Evolutionary conservation across 2,113 vertebrate species (phyloP).

Genomic region (Ramphastos sulfuratus): DNA sequence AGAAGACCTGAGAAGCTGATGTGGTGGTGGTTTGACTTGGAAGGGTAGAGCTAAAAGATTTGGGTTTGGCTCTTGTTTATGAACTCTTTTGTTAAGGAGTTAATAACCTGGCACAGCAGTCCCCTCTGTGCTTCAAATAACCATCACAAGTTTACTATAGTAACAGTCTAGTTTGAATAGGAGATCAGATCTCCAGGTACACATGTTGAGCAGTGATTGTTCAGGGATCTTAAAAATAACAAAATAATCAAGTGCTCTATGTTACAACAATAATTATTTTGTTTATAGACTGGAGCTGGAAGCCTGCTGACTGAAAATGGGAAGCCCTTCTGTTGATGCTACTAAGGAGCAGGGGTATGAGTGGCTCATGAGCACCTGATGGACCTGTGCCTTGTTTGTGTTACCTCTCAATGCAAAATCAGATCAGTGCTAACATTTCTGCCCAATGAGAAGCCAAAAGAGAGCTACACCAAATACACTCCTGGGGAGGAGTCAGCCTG

Average conservation of each 20-base stretch:
- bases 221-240: neutral
- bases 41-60: neutral
- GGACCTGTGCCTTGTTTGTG: neutral
- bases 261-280: neutral
- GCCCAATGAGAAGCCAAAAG: neutral
- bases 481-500: neutral
- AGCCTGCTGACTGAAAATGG: neutral
- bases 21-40: neutral
- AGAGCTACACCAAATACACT: neutral
- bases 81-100: neutral
- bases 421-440: neutral
- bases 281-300: neutral
- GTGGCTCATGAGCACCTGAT: neutral
- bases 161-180: neutral
- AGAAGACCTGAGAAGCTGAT: neutral
- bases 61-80: neutral
- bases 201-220: neutral
- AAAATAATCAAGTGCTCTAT: neutral
- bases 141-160: neutral
- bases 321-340: neutral
- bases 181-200: neutral
- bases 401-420: neutral
- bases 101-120: neutral
- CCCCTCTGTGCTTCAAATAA: neutral
- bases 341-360: neutral